Percentiles rank a stretch among this genome's conserved stretches.
phyloP scores from a whole-genome alignment of 2,888 invertebrate genomes.

The Lasioglossum leucozonium region DNA sequence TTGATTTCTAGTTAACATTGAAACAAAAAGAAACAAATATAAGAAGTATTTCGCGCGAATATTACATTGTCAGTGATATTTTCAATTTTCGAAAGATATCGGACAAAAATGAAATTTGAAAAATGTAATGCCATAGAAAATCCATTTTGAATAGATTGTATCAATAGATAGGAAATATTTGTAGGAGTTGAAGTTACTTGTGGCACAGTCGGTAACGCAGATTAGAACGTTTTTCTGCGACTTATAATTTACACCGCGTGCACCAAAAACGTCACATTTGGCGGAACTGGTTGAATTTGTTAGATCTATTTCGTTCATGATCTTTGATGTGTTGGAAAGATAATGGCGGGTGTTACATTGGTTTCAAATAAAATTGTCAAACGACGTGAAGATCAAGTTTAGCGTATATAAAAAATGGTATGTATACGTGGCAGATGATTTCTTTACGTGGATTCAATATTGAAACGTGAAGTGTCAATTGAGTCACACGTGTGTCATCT shows the following conservation, averaged over 20 bases:
- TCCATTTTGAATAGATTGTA: not conserved
- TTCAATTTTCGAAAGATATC: not conserved
- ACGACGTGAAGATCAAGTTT: not conserved
- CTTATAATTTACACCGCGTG: not conserved
- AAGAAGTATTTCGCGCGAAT: no score
- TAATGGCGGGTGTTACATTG: not conserved
- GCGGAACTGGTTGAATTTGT: not conserved
- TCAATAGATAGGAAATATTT: not conserved
- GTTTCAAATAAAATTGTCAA: not conserved
- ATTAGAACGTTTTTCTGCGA: not conserved
- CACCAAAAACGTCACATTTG: not conserved
- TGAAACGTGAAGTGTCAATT: not conserved
- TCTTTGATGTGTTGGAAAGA: not conserved
- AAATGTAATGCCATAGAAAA: not conserved
- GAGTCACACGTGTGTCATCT: conserved; percentile 22
- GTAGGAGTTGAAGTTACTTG: not conserved
- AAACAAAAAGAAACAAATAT: no score
- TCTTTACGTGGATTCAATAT: not conserved
- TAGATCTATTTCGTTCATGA: not conserved
- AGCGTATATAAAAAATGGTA: not conserved
- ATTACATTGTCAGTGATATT: no score
- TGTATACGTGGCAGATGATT: not conserved
- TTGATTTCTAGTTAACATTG: no score
- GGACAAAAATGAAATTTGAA: not conserved
- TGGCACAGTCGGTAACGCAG: not conserved